A percentile compares a stretch with the other conserved stretches of the same genome.
Evolutionary conservation across 2,888 invertebrate genomes (phyloP).

Genomic region (Thera obeliscata): DNA sequence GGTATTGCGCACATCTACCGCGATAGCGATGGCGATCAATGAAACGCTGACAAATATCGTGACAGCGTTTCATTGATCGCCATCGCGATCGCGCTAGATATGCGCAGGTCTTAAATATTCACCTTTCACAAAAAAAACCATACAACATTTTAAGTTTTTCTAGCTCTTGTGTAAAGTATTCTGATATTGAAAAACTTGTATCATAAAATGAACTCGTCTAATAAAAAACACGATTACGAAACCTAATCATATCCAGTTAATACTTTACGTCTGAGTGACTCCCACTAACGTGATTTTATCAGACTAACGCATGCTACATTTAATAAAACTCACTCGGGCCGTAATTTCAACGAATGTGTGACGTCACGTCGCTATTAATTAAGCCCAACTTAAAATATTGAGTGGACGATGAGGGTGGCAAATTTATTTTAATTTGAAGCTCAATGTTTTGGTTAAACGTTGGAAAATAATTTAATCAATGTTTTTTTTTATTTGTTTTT

Average conservation of each 20-base stretch:
- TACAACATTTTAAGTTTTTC: no score
- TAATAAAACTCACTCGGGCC: constrained; percentile 66
- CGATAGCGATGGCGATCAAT: no score
- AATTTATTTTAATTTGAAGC: constrained; percentile 15
- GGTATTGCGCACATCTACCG: no score
- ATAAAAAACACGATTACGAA: not conserved
- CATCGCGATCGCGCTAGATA: no score
- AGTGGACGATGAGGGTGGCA: constrained; percentile 46
- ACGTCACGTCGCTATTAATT: constrained; percentile 68
- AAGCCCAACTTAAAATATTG: constrained; percentile 67
- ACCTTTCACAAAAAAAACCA: no score
- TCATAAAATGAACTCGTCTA: not conserved
- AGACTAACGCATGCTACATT: constrained; percentile 71
- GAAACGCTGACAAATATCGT: no score
- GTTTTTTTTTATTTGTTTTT: not conserved
- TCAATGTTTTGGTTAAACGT: constrained; percentile 5
- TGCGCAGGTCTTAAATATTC: no score
- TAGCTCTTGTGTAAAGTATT: no score
- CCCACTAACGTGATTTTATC: constrained; percentile 70
- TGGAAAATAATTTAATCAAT: not conserved
- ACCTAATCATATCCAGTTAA: constrained; percentile 43
- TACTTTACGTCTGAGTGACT: constrained; percentile 36
- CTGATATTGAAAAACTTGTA: not conserved
- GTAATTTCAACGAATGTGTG: constrained; percentile 68
- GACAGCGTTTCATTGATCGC: no score